Conservation (phyloP, 2,888 invertebrate species). For the Oithona nana region DNA sequence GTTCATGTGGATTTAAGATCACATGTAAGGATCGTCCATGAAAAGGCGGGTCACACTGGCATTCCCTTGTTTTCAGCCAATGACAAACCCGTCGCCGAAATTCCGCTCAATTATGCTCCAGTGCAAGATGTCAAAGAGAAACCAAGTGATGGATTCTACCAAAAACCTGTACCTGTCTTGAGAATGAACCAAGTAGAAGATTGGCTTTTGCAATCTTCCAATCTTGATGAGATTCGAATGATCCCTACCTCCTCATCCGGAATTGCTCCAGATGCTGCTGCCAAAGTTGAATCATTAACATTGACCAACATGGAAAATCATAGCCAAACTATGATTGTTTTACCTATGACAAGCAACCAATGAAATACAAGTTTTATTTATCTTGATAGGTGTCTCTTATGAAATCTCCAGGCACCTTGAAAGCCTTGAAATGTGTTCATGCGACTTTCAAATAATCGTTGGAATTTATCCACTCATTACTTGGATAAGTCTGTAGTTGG, state of each 20-base stretch:
- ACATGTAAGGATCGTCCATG: conserved; percentile 22
- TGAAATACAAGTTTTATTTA: too few species aligned
- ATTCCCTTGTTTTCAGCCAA: neutral
- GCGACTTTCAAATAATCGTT: too few species aligned
- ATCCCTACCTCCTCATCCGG: neutral
- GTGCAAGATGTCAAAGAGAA: neutral
- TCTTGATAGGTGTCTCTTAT: too few species aligned
- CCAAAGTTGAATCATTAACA: neutral
- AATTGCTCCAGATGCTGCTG: neutral
- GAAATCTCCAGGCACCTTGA: too few species aligned
- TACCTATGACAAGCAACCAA: neutral
- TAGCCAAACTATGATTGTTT: neutral
- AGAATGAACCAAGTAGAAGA: neutral
- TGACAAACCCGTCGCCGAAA: neutral
- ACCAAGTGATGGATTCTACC: neutral
- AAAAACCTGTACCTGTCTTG: neutral
- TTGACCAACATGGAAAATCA: neutral
- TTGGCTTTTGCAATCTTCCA: neutral
- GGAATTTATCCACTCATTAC: too few species aligned
- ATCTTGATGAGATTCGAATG: neutral
- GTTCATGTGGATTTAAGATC: conserved; percentile 19
- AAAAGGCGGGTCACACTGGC: neutral
- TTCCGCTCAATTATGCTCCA: neutral
- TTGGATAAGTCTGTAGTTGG: too few species aligned
- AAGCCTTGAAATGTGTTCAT: too few species aligned